Base-by-base conservation (phyloP, 2,797 vertebrate genomes). In the Toxotes lorentzi region DNA sequence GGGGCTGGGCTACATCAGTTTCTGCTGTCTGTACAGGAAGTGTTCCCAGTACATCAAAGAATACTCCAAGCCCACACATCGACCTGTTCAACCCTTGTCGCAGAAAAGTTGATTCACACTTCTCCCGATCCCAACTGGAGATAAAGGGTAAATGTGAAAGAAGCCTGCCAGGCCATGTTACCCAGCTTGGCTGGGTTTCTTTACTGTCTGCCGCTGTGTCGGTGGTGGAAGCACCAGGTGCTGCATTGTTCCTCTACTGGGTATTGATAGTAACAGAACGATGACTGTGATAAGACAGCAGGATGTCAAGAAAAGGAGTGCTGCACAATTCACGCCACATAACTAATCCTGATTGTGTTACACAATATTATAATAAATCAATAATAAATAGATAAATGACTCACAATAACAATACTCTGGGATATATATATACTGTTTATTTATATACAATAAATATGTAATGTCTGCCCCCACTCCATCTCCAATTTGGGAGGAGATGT, bases 91-190 rank as follows among this genome's bases (percentile, higher is more conserved):
- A 73, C 84, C 86, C 86, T 70, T 77, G 87, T 45, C 13, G 75
- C 92, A 91, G 88, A 88, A 88, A 91, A 81, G 80, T 43, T 27
- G 72, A 90, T 91, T 91, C 86, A 90, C 78, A 76, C 78, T 75
- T 90, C 74, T 68, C 60, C 57, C 3, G 77, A 88, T 88, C 78
- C 34, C 75, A 79, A 86, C 83, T 87, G 80, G 62, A 85, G 87
- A 88, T 87, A 84, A 71, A 73, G 53, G 41, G 24, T 21, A 35
- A 57, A 48, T 61, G 79, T 77, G 68, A 88, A 79, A 83, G 78
- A 35, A 69, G 71, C 48, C 73, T 45, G 67, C 34, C 57, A 48
- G 64, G 60, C 79, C 57, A 17, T 17, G 61, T 45, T 70, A n/a
- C 61, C 60, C 30, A 24, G 78, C 48, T 43, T 32, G 86, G 72